Evolutionary conservation across 2,113 vertebrate species (phyloP), one percentile per base, ranked within the genome.

Genomic region (Aix galericulata): DNA sequence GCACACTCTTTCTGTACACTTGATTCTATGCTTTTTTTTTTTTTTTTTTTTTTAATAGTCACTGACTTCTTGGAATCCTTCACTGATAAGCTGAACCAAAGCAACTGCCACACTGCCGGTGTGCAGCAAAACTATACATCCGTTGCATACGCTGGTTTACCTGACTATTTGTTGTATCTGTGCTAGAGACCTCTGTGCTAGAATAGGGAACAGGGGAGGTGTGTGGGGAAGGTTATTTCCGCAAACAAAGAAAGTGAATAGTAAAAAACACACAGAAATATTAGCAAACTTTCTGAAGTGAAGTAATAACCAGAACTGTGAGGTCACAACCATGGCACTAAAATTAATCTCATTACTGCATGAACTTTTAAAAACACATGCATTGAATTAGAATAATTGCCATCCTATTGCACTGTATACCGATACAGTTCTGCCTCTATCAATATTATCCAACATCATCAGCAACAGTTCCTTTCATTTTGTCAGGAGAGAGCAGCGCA

Each of bases 401-500:
- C 0, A 31, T 40, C 25, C 62, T 32, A 1, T 11, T 40, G 16
- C 17, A 26, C 1, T 53, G n/a, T 20, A 60, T 3, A 6, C 23
- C 12, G 21, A 6, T 40, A 62, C 11, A 10, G 13, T 8, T 68
- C 44, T 67, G 29, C 26, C n/a, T 74, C 21, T 21, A 36, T 50
- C 31, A 69, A 22, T 48, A 55, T 21, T 16, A 50, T 5, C 32
- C 60, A 56, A 3, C 0, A 21, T 11, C 42, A 55, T 7, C 53
- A 60, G 18, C 46, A 50, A 38, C 14, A 48, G 5, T 6, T 44
- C 17, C 36, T 13, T 48, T 11, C 50, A 18, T 9, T 26, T 69
- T 71, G 52, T 46, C n/a, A 29, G 29, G 3, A 25, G 32, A 56
- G 81, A 85, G 46, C n/a, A 62, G 26, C 13, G 22, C 7, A 3